A percentile compares a stretch with the other conserved stretches of the same genome.
phyloP scores from a whole-genome alignment of 2,113 vertebrate species.

The Megaptera novaeangliae region DNA sequence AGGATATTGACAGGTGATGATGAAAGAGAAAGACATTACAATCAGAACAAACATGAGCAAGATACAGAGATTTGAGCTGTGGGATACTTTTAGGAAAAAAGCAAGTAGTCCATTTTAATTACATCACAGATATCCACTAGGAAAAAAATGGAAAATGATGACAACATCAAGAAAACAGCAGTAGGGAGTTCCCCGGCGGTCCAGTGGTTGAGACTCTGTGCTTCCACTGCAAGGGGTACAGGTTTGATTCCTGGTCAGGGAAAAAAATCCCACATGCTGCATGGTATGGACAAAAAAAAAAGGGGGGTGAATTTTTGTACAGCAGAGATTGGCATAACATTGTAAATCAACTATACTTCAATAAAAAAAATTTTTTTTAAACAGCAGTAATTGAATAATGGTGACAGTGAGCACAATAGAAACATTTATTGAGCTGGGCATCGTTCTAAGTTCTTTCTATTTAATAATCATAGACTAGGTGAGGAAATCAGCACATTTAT shows the following conservation, averaged over 20 bases:
- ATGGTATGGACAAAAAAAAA: too few species aligned
- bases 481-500: neutral
- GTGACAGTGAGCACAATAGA: neutral
- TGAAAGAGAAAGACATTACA: neutral
- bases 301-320: too few species aligned
- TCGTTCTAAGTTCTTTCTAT: neutral
- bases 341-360: too few species aligned
- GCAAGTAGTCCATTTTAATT: constrained; percentile 1
- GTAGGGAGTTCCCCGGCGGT: neutral
- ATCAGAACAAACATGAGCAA: neutral
- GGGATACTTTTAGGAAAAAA: neutral
- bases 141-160: neutral
- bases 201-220: too few species aligned
- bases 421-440: neutral
- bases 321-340: too few species aligned
- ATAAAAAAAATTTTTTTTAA: neutral
- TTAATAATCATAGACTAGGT: neutral
- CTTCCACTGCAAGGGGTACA: too few species aligned
- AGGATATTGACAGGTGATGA: neutral
- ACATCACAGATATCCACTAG: neutral
- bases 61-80: neutral
- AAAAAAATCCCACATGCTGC: too few species aligned
- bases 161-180: neutral
- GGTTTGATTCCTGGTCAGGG: too few species aligned
- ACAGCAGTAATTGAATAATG: neutral